phyloP scores from a whole-genome alignment of 64 coral and sea anemone species.

The Montipora sp. region DNA sequence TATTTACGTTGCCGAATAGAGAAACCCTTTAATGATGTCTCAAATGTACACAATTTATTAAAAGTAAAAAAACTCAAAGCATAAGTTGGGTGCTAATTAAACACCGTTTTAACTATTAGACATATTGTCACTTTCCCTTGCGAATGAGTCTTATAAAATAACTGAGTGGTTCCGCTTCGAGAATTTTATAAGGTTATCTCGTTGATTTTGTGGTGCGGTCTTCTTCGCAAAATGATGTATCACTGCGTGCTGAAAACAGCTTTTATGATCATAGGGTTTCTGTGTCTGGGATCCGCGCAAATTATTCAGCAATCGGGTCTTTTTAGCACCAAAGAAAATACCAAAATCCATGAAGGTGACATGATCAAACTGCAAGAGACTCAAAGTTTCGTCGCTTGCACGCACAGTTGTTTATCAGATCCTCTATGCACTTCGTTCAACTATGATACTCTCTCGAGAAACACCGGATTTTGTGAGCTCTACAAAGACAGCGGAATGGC shows the following conservation, averaged over 20 bases:
- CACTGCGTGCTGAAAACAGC: not conserved
- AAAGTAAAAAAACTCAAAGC: not conserved
- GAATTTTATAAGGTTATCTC: not conserved
- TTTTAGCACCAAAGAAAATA: conserved; percentile 18
- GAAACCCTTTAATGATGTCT: not conserved
- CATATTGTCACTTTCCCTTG: not conserved
- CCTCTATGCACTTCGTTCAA: conserved; percentile 38
- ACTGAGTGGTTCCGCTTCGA: not conserved
- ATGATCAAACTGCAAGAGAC: conserved; percentile 36
- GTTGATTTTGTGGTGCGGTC: not conserved
- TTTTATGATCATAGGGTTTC: not conserved
- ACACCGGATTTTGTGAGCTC: conserved; percentile 3
- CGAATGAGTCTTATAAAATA: not conserved
- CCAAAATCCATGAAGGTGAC: not conserved
- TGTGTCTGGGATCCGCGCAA: not conserved
- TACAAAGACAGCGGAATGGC: not conserved
- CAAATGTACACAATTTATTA: not conserved
- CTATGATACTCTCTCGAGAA: not conserved
- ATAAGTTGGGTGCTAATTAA: not conserved
- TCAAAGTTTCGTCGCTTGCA: conserved; percentile 7
- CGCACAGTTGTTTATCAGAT: conserved; percentile 31
- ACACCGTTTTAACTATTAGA: not conserved
- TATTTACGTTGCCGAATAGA: not conserved
- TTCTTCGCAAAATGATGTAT: too few species aligned
- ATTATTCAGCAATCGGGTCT: not conserved